Base-by-base conservation (phyloP, 2,113 vertebrate genomes). In the Phrynosoma blainvillii region DNA sequence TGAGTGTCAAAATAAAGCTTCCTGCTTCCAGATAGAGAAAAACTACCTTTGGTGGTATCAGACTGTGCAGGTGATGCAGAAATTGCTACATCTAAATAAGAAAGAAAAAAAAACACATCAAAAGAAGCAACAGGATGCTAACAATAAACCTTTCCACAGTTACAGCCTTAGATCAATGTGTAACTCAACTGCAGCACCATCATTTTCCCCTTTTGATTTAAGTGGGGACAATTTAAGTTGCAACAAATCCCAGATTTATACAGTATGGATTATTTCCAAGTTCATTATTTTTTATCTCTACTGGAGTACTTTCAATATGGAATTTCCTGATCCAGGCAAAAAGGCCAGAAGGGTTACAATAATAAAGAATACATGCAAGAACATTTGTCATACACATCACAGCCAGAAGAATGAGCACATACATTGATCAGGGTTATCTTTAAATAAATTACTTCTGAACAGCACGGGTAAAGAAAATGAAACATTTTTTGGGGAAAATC, bases 1-100 rank as follows among this genome's bases (percentile, higher is more conserved):
- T 99, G 98, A 7, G 99, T 99, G 82, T 99, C 99, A 90, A 99
- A 99, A 83, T 97, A 97, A 85, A 98, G 94, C 85, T 92, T 98
- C 86, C 94, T 95, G 25, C 86, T 96, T 70, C 96, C 97, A 5
- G 94, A 73, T 16, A 96, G 95, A 1, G 97, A 91, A 16, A 97
- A 74, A 8, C 91, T 94, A 32, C 93, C 92, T 54, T 95, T 97
- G 79, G 52, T 96, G 40, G 89, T 11, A 18, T 97, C 96, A 79
- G 97, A 96, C 90, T 97, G 97, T 76, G 95, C 59, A 47, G 84
- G 70, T 80, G 76, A 90, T 8, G 89, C 73, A 14, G 96, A 97
- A 5, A 94, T 92, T 73, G 95, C 97, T 11, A 98, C 87, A 52
- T 91, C 98, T 99, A 92, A 83, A 85, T 40, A 79, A 68, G 78